A percentile compares a stretch with the other conserved stretches of the same genome.
These are phyloP conservation scores for Tinea semifulvella DNA, from an alignment of 2,888 invertebrate genomes.

Conservation along the genomic window DNA sequence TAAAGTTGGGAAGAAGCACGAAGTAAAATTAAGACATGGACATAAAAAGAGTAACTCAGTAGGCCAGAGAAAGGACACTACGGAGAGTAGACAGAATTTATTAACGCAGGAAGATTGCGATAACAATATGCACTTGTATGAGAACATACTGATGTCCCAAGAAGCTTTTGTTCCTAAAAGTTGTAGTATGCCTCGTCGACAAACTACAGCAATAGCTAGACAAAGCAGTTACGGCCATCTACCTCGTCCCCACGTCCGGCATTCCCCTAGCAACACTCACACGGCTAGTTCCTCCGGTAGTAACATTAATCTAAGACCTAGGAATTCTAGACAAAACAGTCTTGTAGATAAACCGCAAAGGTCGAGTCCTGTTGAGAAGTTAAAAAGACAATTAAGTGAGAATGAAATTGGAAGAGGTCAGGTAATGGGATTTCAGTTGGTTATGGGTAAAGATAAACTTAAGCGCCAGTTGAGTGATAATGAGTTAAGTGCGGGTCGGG, in stretches of 20 bases:
- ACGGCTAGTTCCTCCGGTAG: too few species aligned
- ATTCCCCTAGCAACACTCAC: conserved; percentile 30
- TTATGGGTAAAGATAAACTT: conserved; percentile 48
- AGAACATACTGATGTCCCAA: conserved; percentile 39
- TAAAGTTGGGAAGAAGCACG: conserved; percentile 44
- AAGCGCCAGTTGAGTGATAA: conserved; percentile 54
- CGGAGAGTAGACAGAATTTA: conserved; percentile 57
- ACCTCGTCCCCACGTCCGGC: conserved; percentile 44
- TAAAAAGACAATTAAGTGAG: conserved; percentile 47
- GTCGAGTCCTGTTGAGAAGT: conserved; percentile 32
- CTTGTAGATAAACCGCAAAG: conserved; percentile 36
- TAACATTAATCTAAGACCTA: too few species aligned
- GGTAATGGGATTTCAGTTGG: conserved; percentile 45
- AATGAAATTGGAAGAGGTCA: conserved; percentile 32
- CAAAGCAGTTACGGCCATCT: conserved; percentile 52
- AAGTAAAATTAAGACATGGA: conserved; percentile 30
- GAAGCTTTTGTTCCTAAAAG: conserved; percentile 48
- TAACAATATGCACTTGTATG: conserved; percentile 48
- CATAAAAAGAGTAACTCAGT: conserved; percentile 60
- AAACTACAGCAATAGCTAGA: conserved; percentile 36
- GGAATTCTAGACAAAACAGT: conserved; percentile 42
- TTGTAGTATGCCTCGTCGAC: conserved; percentile 58
- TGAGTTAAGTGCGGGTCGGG: conserved; percentile 42
- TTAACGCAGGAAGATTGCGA: conserved; percentile 50
- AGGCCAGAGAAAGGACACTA: conserved; percentile 51